These are phyloP conservation scores for Caretta caretta DNA, from an alignment of 2,113 vertebrate species.

Conservation along the genomic window DNA sequence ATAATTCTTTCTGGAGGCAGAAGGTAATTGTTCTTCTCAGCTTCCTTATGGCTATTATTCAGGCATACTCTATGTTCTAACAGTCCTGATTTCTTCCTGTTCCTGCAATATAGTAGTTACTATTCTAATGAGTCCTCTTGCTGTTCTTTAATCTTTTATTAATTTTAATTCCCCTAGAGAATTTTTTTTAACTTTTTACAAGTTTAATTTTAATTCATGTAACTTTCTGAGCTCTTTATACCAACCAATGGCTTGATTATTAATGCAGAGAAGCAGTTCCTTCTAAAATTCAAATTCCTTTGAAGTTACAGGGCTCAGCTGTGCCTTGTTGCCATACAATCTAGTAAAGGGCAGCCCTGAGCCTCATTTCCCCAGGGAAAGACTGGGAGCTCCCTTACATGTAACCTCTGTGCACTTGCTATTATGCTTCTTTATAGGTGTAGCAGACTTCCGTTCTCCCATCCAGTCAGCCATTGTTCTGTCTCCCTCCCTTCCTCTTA, in stretches of 20 bases:
- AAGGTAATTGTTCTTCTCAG: constrained; percentile 16
- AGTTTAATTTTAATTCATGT: not conserved
- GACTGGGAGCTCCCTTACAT: not conserved
- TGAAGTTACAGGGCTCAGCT: not conserved
- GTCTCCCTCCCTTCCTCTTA: not conserved
- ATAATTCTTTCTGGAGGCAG: constrained; percentile 21
- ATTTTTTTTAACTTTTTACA: not conserved
- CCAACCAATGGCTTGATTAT: not conserved
- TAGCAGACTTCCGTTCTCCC: not conserved
- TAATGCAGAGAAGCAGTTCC: not conserved
- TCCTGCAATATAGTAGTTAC: not conserved
- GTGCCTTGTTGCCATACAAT: not conserved
- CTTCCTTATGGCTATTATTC: constrained; percentile 31
- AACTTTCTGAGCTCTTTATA: not conserved
- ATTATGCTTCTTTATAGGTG: not conserved
- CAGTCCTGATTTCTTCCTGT: not conserved
- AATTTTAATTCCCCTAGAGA: constrained; percentile 5
- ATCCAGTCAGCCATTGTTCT: not conserved
- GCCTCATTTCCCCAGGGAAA: not conserved
- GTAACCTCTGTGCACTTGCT: not conserved
- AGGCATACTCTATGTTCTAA: not conserved
- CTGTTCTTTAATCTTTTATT: not conserved
- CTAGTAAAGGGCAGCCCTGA: not conserved
- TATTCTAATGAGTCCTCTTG: not conserved
- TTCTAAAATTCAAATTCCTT: not conserved